Evolutionary conservation across 2,113 vertebrate species (phyloP), one percentile per base, ranked within the genome.

Genomic region (Cacatua alba): DNA sequence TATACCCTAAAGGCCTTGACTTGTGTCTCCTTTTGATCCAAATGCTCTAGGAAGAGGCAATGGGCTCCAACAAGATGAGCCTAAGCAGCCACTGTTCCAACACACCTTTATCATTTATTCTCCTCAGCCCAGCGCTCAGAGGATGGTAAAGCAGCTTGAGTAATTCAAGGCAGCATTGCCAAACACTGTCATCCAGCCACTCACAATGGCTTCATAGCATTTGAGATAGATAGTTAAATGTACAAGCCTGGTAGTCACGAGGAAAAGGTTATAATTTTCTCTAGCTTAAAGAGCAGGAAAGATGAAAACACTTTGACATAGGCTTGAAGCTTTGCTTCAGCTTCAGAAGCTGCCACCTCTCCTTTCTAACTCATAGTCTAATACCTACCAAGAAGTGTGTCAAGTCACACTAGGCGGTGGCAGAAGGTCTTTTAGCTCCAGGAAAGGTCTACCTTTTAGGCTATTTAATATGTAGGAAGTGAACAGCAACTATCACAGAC

Each of bases 281-380:
- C 29, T 19, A 78, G 17, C 13, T 88, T 91, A 60, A 60, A 82
- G 75, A 80, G 48, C 16, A 39, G 48, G 26, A 67, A 75, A 94
- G 55, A 75, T 65, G 31, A 84, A 92, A 93, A 64, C 14, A 48
- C 31, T 62, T 81, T 86, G 69, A 88, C 4, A 44, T 26, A 71
- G 35, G 35, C 55, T 78, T 84, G 46, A 88, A 95, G 80, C 29
- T 95, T 78, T 86, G 23, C 51, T 92, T 85, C 8, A 11, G 64
- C 55, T 86, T 70, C 76, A 86, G 83, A 86, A 71, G 18, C 37
- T 84, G 69, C 13, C 49, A 69, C 41, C 44, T 91, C 70, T 80
- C 29, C 31, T 86, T 93, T 93, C 41, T 3, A 21, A 77, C 72
- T 90, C 80, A 33, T 60, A 48, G 20, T 67, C 51, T 59, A 81